Evolutionary conservation across 2,797 vertebrate genomes (phyloP).

Genomic region (Pipistrellus pygmaeus): DNA sequence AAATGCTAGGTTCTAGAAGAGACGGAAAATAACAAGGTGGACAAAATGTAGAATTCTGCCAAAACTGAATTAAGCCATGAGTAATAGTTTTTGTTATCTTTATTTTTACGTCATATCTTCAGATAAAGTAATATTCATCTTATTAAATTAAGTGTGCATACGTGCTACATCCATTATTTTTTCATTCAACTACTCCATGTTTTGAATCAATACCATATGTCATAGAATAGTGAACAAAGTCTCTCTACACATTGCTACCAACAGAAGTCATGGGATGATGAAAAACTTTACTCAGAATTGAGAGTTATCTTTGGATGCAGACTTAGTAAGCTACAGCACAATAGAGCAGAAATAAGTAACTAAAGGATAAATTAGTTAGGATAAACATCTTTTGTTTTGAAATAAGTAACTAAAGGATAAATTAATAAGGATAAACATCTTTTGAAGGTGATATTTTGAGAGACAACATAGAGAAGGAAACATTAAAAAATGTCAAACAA

Average conservation of each 20-base stretch:
- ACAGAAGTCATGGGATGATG: neutral
- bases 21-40: neutral
- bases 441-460: neutral
- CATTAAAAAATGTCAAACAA: neutral
- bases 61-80: neutral
- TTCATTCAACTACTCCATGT: neutral
- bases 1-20: conserved; percentile 36
- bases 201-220: neutral
- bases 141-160: neutral
- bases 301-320: neutral
- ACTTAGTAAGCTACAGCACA: neutral
- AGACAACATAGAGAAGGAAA: neutral
- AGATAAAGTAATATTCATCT: neutral
- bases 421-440: too few species aligned
- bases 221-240: neutral
- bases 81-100: neutral
- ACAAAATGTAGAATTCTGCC: neutral
- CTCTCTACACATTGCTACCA: neutral
- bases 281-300: neutral
- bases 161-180: neutral
- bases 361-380: too few species aligned
- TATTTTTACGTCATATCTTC: neutral
- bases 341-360: neutral
- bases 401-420: neutral
- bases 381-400: neutral